Evolutionary conservation across 2,113 vertebrate genomes (phyloP).

Genomic region (Ceyx melanurus): DNA sequence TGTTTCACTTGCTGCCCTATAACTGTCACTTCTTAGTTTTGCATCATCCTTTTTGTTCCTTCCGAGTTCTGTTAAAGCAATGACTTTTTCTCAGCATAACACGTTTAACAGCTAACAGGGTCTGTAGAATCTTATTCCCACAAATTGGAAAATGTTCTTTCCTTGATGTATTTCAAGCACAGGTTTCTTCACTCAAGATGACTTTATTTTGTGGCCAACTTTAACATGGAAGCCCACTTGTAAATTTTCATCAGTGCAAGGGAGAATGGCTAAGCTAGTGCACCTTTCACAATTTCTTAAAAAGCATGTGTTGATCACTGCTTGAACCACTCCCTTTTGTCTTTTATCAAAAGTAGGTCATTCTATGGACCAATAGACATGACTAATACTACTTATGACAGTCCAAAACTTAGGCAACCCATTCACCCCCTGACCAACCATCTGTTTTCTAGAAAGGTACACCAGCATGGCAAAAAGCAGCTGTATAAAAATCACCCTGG

Average conservation of each 20-base stretch:
- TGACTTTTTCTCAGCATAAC: neutral
- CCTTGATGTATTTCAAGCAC: neutral
- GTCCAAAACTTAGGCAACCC: neutral
- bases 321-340: neutral
- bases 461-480: neutral
- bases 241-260: neutral
- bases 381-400: neutral
- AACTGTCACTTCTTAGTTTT: slow-evolving; percentile 1
- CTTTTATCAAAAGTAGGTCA: neutral
- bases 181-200: neutral
- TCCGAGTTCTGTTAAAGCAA: neutral
- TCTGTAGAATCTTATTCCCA: neutral
- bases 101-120: neutral
- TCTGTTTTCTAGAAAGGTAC: neutral
- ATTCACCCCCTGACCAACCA: neutral
- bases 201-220: neutral
- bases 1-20: neutral
- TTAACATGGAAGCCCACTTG: neutral
- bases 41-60: neutral
- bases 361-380: neutral
- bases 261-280: neutral
- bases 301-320: neutral
- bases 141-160: neutral
- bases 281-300: neutral
- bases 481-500: neutral